Base-by-base conservation (phyloP, 1,140 invertebrate genomes). In the Zophobas morio region DNA sequence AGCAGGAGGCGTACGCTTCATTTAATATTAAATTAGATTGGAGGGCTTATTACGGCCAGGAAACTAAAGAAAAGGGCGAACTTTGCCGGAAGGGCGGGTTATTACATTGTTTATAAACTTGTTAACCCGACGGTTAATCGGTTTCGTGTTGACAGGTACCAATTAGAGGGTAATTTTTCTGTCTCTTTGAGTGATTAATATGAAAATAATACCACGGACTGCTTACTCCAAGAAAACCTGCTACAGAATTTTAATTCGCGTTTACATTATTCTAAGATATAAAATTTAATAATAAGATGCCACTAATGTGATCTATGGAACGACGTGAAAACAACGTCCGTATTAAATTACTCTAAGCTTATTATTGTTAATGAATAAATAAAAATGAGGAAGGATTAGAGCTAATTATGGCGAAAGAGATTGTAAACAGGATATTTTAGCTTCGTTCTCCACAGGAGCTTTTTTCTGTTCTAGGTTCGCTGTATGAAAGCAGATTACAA, bases 61-160 rank as follows among this genome's bases (percentile, higher is more conserved):
- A 66, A 66, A 66, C 60, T 66, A 36, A 66, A 66, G 60, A 66
- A 66, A 66, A 42, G 60, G 60, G 37, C 60, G 56, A 60, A 66
- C 60, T 66, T 66, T 42, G 39, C 70, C 71, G 71, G 71, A 73
- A 73, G 71, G 71, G 49, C 51, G 71, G 71, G n/a, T 73, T 54
- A 73, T 54, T 73, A 73, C 49, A 73, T 51, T 73, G 71, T 73
- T 73, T 73, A 73, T 73, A 73, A 54, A 73, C 71, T 73, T 73
- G 71, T 73, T 73, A 73, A 73, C 49, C 47, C 37, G 34, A 35
- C 37, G 51, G 47, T 72, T 72, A 72, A 72, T 72, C 70, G 37
- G 71, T 37, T 54, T 40, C 54, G 39, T 56, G 37, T 56, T 73
- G 71, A 73, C 71, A 73, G 71, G 71, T 56, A 73, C 54, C 71